A percentile compares a stretch with the other conserved stretches of the same genome.
phyloP scores from a whole-genome alignment of 2,113 vertebrate species.

The Passer montanus region DNA sequence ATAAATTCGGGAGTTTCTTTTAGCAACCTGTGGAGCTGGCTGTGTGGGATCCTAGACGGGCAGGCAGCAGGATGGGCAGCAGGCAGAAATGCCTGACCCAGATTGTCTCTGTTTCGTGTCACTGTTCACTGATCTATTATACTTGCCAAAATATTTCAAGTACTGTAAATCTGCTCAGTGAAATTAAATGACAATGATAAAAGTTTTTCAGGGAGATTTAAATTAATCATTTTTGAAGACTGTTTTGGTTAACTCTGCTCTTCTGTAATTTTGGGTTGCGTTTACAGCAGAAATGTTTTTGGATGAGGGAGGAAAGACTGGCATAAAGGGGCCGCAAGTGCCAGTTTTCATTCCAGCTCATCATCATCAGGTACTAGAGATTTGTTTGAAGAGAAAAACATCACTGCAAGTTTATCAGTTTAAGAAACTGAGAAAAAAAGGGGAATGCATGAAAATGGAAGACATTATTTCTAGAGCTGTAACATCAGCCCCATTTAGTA shows the following conservation, averaged over 20 bases:
- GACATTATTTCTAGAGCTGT: not conserved
- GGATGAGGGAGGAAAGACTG: not conserved
- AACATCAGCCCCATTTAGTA: not conserved
- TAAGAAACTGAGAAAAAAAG: not conserved
- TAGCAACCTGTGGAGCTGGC: not conserved
- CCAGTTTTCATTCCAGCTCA: not conserved
- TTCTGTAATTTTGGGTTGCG: not conserved
- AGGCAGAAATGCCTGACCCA: not conserved
- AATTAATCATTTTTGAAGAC: not conserved
- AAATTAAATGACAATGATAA: not conserved
- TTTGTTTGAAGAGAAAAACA: not conserved
- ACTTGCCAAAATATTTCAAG: not conserved
- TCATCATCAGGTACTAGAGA: not conserved
- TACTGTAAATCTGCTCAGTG: not conserved
- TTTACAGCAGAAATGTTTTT: not conserved
- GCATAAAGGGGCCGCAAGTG: not conserved
- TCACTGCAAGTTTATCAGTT: not conserved
- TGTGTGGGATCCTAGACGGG: not conserved
- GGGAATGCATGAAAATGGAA: not conserved
- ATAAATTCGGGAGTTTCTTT: not conserved
- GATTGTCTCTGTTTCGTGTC: accelerated
- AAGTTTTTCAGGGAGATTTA: not conserved
- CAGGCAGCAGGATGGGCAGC: not conserved
- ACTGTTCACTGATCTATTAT: not conserved
- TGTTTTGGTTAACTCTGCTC: not conserved